Base-by-base conservation (phyloP, 2,797 vertebrate genomes). In the Bucorvus abyssinicus region DNA sequence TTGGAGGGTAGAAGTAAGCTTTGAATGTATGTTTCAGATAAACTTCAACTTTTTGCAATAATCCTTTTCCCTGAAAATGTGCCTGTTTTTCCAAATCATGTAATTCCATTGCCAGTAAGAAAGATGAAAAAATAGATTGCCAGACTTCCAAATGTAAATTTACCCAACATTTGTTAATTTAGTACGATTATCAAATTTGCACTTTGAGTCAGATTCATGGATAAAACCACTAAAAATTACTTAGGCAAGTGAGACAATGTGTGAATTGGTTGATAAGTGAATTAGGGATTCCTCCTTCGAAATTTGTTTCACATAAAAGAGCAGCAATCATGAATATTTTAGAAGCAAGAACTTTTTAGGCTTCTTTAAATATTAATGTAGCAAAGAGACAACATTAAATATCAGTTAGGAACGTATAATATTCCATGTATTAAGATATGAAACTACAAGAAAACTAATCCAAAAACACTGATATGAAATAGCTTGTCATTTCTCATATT, bases 311-410 rank as follows among this genome's bases (percentile, higher is more conserved):
- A 95, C 84, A 91, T 86, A 95, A 90, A 95, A 96, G 29, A 96
- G 73, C 36, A 93, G 24, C 11, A 77, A 63, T 81, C 78, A 95
- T 96, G 56, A 95, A 95, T 95, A 93, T 92, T 97, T 97, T 93
- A 96, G 92, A 96, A 84, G 44, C n/a, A 82, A 75, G 82, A 36
- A 89, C 80, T 95, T 69, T 94, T 96, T 93, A 91, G 70, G 19
- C 55, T 94, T 80, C 69, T 91, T 96, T 96, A 96, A 97, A 91
- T 94, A 95, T 97, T 95, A 91, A 96, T 94, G 45, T 55, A 79
- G 61, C 84, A 91, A 87, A 95, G 93, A 96, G 59, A 77, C 22
- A 94, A 81, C 82, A 91, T 85, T 90, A 94, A 94, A 79, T 94
- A 95, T 82, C 81, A 71, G 36, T 50, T 69, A 59, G 42, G 45